Conservation (phyloP, 2,113 vertebrate genomes). For the Strix uralensis region DNA sequence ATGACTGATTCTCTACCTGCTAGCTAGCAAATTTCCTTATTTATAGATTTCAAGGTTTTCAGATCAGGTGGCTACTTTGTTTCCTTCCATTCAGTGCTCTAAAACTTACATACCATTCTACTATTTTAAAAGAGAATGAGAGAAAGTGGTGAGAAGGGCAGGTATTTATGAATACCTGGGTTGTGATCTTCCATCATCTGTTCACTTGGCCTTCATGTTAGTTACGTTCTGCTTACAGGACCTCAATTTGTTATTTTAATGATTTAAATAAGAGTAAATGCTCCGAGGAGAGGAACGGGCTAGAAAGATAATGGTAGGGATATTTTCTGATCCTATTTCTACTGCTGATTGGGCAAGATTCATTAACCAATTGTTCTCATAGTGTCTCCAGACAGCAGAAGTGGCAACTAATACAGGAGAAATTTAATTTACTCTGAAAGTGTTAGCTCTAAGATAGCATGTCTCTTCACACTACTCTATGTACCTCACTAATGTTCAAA, state of each 20-base stretch:
- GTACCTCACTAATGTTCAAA: conserved; percentile 50
- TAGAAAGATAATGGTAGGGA: neutral
- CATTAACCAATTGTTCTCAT: neutral
- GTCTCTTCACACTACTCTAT: conserved; percentile 6
- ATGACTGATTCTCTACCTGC: neutral
- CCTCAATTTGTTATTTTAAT: neutral
- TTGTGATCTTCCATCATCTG: neutral
- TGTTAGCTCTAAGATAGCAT: conserved; percentile 56
- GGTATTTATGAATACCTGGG: neutral
- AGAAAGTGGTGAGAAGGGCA: neutral
- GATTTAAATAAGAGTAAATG: neutral
- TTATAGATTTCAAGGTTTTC: neutral
- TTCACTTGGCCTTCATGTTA: neutral
- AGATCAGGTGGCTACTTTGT: neutral
- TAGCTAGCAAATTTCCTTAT: neutral
- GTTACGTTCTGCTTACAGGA: neutral
- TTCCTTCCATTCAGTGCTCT: neutral
- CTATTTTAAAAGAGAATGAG: neutral
- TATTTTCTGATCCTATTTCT: neutral
- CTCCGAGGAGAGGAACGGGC: neutral
- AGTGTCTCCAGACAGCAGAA: neutral
- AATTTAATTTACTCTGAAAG: neutral
- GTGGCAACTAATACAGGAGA: neutral
- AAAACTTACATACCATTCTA: neutral
- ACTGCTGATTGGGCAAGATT: neutral